Base-by-base conservation (phyloP, 2,797 vertebrate genomes). In the Diplodus sargus region DNA sequence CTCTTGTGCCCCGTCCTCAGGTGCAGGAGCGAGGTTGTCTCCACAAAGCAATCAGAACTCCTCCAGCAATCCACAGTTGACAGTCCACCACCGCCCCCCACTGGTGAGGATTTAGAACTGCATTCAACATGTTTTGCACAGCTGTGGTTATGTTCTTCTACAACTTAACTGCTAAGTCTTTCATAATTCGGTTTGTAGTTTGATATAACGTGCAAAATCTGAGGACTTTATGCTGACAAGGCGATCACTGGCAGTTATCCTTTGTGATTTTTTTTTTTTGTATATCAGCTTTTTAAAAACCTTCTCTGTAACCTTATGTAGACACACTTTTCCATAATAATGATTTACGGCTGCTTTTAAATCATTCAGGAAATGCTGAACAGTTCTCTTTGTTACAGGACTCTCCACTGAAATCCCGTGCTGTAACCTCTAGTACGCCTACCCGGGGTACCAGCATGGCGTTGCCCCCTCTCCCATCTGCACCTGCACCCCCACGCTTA, bases 11-110 rank as follows among this genome's bases (percentile, higher is more conserved):
- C 14, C 74, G 11, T 82, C 43, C 65, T 67, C 83, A 99, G 97
- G 94, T 89, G 79, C 95, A 81, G 91, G 95, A 39, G 89, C 97
- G 28, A 94, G 97, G 92, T 95, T 96, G 0, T 93, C 97, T 20
- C 93, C 97, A 0, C 91, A 89, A 69, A 87, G 28, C 75, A 90
- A 69, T 79, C 93, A 86, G 0, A 97, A 93, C 20, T 86, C 95
- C 47, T 56, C 88, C 60, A 96, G 93, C 83, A 91, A 76, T 85
- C 85, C 97, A 81, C 96, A 97, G 79, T 92, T 97, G 75, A 97
- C 97, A 1, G 95, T 98, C 65, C 97, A 97, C 89, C 97, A 97
- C 79, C 96, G 97, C 81, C 97, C 97, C 59, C 95, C 94, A 13
- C 95, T 95, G 95, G 96, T 95, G 60, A 93, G 88, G 16, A 86